phyloP scores from a whole-genome alignment of 2,888 invertebrate genomes.

The Temnothorax rugatulus region DNA sequence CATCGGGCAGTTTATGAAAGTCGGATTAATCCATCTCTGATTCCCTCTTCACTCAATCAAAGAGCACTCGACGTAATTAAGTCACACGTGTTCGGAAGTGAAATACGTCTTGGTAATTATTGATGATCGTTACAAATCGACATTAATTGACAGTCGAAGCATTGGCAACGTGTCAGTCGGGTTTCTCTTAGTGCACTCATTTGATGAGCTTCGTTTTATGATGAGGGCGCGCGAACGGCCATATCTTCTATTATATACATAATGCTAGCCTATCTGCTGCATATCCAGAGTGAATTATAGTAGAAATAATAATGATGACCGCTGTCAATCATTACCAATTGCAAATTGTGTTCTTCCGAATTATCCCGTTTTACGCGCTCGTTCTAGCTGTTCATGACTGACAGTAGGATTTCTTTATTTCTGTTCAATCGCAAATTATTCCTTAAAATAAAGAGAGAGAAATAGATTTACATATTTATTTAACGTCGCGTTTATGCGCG shows the following conservation, averaged over 20 bases:
- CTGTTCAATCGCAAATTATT: not conserved
- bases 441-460: not conserved
- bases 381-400: not conserved
- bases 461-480: slow-evolving; percentile 1
- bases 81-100: not conserved
- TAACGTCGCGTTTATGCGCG: not conserved
- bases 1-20: slow-evolving; percentile 10
- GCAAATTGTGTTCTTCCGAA: not conserved
- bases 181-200: not conserved
- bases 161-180: not conserved
- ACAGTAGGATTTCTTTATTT: not conserved
- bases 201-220: not conserved
- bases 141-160: slow-evolving; percentile 26
- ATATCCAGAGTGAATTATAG: slow-evolving; percentile 23
- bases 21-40: not conserved
- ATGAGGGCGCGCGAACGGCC: not conserved
- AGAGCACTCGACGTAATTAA: slow-evolving; percentile 18
- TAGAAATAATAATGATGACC: slow-evolving; percentile 3
- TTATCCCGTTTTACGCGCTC: not conserved
- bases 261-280: not conserved
- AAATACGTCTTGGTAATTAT: slow-evolving; percentile 22
- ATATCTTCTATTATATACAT: slow-evolving; percentile 22
- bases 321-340: slow-evolving; percentile 7
- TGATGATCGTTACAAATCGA: not conserved
- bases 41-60: not conserved